Base-by-base conservation (phyloP, 2,797 vertebrate genomes). In the Cottoperca gobio region DNA sequence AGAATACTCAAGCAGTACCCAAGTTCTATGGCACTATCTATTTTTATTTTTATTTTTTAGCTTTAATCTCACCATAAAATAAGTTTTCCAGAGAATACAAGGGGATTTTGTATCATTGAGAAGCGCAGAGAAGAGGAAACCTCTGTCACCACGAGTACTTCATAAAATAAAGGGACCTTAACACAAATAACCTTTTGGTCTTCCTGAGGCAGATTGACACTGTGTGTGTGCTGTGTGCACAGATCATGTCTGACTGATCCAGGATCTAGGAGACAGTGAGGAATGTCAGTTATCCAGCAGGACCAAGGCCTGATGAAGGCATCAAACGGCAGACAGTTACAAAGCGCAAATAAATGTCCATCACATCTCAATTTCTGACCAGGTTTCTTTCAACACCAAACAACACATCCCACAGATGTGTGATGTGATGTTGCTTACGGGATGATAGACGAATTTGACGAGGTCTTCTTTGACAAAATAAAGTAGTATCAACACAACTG, bases 341-440 rank as follows among this genome's bases (percentile, higher is more conserved):
- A 77, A 19, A 72, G 58, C 62, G 81, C 70, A 63, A 78, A 81
- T 86, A 77, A 85, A 82, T 86, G 70, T 74, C 69, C 50, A 24
- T 58, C 24, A 74, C 55, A 21, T 74, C 66, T 45, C 33, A 61
- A 31, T 54, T 43, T 83, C 53, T 23, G 33, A 45, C 53, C 54
- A 50, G 23, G 48, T 46, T 55, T 50, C 59, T 73, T 40, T 70
- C 48, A 77, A 45, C 59, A 40, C 53, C 35, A 8, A 72, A 12
- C 64, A 85, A 74, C 63, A 80, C 26, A 39, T 66, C 16, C 13
- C 6, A 39, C 74, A 73, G 68, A 84, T 81, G 70, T 65, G 33
- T 53, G 40, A 57, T 53, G 37, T 48, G 70, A 55, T 55, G n/a
- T 42, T 54, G n/a, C 19, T 61, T 39, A 66, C 31, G 5, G 42